Base-by-base conservation (phyloP, 2,113 vertebrate genomes). In the Pterocles burchelli region DNA sequence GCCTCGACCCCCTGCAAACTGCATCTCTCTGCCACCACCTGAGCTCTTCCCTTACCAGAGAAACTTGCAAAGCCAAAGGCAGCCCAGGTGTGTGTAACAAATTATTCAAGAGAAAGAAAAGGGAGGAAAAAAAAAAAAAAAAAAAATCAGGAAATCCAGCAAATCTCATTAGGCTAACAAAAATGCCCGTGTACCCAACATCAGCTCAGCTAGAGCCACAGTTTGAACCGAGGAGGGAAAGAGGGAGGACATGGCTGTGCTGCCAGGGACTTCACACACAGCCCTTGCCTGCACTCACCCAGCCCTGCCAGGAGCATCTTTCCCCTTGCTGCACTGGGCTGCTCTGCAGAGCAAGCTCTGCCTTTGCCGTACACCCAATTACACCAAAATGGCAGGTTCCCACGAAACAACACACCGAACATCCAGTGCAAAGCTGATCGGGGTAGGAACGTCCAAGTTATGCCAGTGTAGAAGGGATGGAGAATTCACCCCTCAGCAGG, bases 91-190 rank as follows among this genome's bases (percentile, higher is more conserved):
- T 67, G 72, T 0, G 0, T 16, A 67, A 88, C 16, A 63, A 52
- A 63, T 88, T 93, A 75, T 21, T 33, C 26, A 51, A 49, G n/a
- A n/a, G 22, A 52, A 52, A 29, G 51, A 33, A 45, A 65, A 85
- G 62, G 59, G 62, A 89, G 81, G 54, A 49, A 85, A 90, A 79
- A 86, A 15, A 13, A 65, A 61, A 10, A 22, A 11, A 25, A 75
- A 54, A 77, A 79, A 25, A 84, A 34, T 45, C 52, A 87, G 70
- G 66, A 77, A 87, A 94, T 63, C 76, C 73, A 95, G 77, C 6
- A 93, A 75, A 92, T 94, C 91, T 89, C 78, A 95, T 85, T 61
- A 92, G 28, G 36, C 54, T 46, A 66, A 89, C 41, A 89, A 89
- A 70, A 87, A 68, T 10, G 31, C 45, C 57, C 5, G 1, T n/a